Evolutionary conservation across 2,888 invertebrate genomes (phyloP), one percentile per base, ranked within the genome.

Genomic region (Acleris literana): DNA sequence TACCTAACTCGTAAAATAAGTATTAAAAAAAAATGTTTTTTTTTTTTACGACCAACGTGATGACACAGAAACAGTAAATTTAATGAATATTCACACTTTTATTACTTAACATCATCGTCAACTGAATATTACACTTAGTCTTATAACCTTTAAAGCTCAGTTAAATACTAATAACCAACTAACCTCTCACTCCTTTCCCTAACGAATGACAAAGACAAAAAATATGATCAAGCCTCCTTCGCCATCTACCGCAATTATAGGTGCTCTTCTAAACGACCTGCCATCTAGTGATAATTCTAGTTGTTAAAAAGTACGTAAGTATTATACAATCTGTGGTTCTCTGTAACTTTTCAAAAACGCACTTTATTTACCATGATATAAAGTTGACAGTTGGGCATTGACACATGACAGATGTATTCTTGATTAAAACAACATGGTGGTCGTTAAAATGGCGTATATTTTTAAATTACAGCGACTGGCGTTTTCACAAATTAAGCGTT

Each of bases 211-310:
- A 46, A 17, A 18, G 61, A 61, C 52, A 29, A 18, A 53, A 46
- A n/a, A 51, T 44, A 60, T 2, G 5, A 25, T 57, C 29, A 13
- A 46, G 29, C 16, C 25, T n/a, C 33, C 16, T 18, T 16, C n/a
- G 39, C 22, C 51, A 17, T 20, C 49, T 43, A 16, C 46, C n/a
- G 51, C 63, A 63, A 63, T 63, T 63, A 63, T 22, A 44, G 63
- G 63, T 63, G 63, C 49, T 57, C 51, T 57, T 44, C 44, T 7
- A 57, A 63, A 63, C 52, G 63, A 63, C 44, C 57, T 51, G 18
- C 51, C 63, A 63, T 57, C 49, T 51, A 43, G 17, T 29, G 25
- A 17, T 51, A 57, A 57, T 57, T 39, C 17, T 25, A 20, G 17
- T 5, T 52, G 29, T 63, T 25, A 43, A 33, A 59, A 20, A 20